These are phyloP conservation scores for Xenopus laevis DNA, from an alignment of 2,113 vertebrate species.

Conservation along the genomic window DNA sequence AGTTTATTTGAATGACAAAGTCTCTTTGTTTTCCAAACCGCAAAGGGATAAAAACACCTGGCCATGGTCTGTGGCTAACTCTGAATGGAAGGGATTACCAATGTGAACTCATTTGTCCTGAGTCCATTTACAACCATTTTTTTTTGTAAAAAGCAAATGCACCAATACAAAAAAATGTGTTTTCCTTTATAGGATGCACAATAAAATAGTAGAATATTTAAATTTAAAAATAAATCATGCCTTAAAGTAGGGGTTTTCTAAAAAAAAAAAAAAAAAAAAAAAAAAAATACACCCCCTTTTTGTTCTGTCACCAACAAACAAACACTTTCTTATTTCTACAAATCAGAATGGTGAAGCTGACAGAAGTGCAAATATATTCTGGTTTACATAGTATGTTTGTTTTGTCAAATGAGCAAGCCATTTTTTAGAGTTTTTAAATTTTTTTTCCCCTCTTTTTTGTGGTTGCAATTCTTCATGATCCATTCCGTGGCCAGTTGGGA, in stretches of 20 bases:
- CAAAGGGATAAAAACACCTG: no score
- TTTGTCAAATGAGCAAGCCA: constrained; percentile 67
- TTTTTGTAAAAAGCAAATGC: constrained; percentile 80
- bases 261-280: no score
- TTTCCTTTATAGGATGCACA: constrained; percentile 69
- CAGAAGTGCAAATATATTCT: constrained; percentile 40
- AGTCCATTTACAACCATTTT: constrained; percentile 65
- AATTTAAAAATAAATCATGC: constrained; percentile 70
- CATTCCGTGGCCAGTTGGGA: constrained; percentile 74
- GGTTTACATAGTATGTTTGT: constrained; percentile 27
- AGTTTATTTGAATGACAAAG: background rate
- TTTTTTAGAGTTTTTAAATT: no score
- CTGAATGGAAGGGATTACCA: background rate
- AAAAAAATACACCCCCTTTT: constrained; percentile 46
- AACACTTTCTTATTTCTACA: constrained; percentile 62
- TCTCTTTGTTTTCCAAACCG: background rate
- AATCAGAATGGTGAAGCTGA: constrained; percentile 65
- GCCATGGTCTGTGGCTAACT: background rate
- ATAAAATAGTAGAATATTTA: constrained; percentile 68
- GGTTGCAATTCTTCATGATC: constrained; percentile 73
- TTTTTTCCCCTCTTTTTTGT: constrained; percentile 48
- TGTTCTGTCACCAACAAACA: constrained; percentile 61
- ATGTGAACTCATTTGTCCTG: constrained; percentile 63
- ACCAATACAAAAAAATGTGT: constrained; percentile 76
- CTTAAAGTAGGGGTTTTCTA: constrained; percentile 57